A percentile compares a stretch with the other conserved stretches of the same genome.
Evolutionary conservation across 2,888 invertebrate genomes (phyloP).

Genomic region (Stratiomys singularior): DNA sequence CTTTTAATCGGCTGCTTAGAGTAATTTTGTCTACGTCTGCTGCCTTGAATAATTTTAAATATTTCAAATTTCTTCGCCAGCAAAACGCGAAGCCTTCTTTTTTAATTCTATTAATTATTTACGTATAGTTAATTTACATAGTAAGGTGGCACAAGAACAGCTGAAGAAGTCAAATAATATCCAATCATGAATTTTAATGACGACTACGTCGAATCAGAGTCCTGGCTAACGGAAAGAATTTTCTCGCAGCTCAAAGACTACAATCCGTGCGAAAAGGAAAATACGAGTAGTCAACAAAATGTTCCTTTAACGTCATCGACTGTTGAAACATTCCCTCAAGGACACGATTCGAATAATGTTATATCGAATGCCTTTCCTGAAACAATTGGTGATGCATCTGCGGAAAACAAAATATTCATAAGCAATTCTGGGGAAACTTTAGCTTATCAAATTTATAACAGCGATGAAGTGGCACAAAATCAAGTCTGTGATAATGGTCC

Average conservation of each 20-base stretch:
- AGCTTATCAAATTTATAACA: not conserved
- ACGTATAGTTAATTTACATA: not conserved
- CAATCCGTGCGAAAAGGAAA: slow-evolving; percentile 49
- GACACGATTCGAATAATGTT: not conserved
- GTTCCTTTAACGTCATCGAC: not conserved
- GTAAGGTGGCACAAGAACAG: not conserved
- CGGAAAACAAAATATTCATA: not conserved
- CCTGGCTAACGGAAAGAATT: slow-evolving; percentile 57
- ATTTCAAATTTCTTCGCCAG: slow-evolving; percentile 2
- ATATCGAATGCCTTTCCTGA: not conserved
- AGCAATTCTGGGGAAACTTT: not conserved
- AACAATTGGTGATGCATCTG: not conserved
- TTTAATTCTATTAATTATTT: not conserved
- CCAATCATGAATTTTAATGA: slow-evolving; percentile 58
- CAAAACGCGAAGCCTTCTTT: slow-evolving; percentile 39
- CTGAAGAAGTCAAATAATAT: not conserved
- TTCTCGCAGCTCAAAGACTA: slow-evolving; percentile 58
- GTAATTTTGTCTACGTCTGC: slow-evolving; percentile 28
- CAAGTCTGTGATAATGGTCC: not conserved
- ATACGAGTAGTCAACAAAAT: not conserved
- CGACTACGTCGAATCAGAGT: slow-evolving; percentile 54
- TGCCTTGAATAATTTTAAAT: slow-evolving; percentile 20
- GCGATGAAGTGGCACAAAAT: not conserved
- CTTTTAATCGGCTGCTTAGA: slow-evolving; percentile 33
- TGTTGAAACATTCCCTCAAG: not conserved